phyloP scores from a whole-genome alignment of 2,888 invertebrate genomes.

The Argynnis bischoffii region DNA sequence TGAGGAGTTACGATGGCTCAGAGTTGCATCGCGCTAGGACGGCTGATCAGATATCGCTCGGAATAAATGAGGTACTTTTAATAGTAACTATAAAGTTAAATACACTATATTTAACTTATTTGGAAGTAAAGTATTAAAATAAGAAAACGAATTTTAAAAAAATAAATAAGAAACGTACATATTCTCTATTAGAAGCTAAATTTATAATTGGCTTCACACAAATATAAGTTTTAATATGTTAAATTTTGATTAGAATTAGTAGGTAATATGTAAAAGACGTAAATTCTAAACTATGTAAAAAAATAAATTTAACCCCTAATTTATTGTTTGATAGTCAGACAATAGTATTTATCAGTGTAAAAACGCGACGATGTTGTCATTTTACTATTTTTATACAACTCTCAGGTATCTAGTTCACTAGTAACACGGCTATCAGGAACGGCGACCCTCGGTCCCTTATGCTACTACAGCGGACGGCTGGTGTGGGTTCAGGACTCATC shows the following conservation, averaged over 20 bases:
- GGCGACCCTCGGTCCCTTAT: conserved; percentile 86
- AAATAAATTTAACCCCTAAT: conserved; percentile 1
- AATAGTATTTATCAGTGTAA: too few relatives aligned
- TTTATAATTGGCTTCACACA: too few relatives aligned
- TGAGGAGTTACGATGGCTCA: conserved; percentile 89
- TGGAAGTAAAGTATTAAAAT: too few relatives aligned
- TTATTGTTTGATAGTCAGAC: not conserved
- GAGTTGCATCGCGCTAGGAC: conserved; percentile 87
- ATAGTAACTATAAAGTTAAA: not conserved
- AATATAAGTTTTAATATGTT: too few relatives aligned
- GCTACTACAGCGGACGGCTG: conserved; percentile 91
- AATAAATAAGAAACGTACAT: too few relatives aligned
- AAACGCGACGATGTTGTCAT: too few relatives aligned
- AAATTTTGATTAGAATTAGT: too few relatives aligned
- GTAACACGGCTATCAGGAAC: conserved; percentile 66
- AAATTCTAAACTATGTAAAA: not conserved
- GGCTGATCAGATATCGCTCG: conserved; percentile 78
- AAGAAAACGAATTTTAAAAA: too few relatives aligned
- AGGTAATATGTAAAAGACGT: too few relatives aligned
- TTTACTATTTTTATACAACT: not conserved
- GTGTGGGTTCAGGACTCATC: conserved; percentile 91
- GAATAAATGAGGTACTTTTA: conserved; percentile 61
- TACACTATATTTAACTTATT: not conserved
- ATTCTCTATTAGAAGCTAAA: too few relatives aligned
- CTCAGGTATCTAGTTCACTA: conserved; percentile 68